phyloP scores from a whole-genome alignment of 2,113 vertebrate species.

The Tricholaema leucomelas region DNA sequence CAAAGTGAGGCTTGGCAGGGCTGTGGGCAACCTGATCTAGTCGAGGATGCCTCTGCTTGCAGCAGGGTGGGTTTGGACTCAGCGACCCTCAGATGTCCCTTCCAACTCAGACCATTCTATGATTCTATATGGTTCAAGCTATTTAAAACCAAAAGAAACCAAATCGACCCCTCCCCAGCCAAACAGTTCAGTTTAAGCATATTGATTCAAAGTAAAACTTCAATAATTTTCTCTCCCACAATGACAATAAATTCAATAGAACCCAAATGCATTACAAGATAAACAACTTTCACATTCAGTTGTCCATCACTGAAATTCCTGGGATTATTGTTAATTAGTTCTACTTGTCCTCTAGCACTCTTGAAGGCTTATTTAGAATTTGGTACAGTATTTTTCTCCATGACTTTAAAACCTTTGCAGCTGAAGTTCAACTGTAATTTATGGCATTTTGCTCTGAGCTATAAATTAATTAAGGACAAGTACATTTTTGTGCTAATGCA shows the following conservation, averaged over 20 bases:
- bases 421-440: slow-evolving; percentile 40
- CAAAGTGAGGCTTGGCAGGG: no score
- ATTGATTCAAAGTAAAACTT: slow-evolving; percentile 1
- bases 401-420: slow-evolving; percentile 16
- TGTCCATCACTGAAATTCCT: slow-evolving; percentile 62
- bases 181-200: background rate
- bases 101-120: no score
- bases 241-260: background rate
- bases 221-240: background rate
- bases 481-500: slow-evolving; percentile 45
- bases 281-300: slow-evolving; percentile 38
- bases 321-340: slow-evolving; percentile 71
- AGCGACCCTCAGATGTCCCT: no score
- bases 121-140: background rate
- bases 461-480: slow-evolving; percentile 57
- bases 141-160: background rate
- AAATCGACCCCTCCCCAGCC: background rate
- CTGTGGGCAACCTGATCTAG: no score
- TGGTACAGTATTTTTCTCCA: background rate
- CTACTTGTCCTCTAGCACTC: slow-evolving; percentile 39
- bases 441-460: slow-evolving; percentile 44
- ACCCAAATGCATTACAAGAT: slow-evolving; percentile 29
- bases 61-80: no score
- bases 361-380: slow-evolving; percentile 7
- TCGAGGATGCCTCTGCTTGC: no score